Conservation (phyloP, 1,140 invertebrate species). For the Gonatopus flavifemur region DNA sequence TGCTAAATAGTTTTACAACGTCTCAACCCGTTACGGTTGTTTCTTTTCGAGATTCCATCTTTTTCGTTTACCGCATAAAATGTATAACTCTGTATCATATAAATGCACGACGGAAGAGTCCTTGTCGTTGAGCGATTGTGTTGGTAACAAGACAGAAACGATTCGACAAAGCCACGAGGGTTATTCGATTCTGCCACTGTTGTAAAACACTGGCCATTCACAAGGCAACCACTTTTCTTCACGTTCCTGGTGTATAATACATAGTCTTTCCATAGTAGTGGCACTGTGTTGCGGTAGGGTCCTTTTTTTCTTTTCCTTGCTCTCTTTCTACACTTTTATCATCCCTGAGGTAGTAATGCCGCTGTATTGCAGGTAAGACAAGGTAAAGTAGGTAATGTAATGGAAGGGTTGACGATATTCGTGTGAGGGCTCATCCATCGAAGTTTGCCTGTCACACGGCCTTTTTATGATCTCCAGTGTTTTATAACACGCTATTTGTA, state of each 20-base stretch:
- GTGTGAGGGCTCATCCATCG: too few relatives aligned
- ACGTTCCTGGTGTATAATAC: constrained; percentile 31
- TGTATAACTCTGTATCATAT: too few relatives aligned
- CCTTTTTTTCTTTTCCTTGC: not conserved
- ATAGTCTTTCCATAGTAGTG: constrained; percentile 21
- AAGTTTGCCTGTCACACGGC: not conserved
- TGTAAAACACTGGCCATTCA: constrained; percentile 49
- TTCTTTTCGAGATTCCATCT: not conserved
- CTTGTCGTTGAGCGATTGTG: too few relatives aligned
- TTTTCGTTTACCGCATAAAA: not conserved
- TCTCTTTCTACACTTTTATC: not conserved
- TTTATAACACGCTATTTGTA: too few relatives aligned
- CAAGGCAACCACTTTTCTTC: constrained; percentile 38
- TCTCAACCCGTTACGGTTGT: constrained; percentile 27
- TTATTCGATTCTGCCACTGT: constrained; percentile 37
- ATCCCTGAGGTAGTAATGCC: too few relatives aligned
- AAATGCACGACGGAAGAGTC: too few relatives aligned
- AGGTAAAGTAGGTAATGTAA: too few relatives aligned
- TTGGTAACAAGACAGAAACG: too few relatives aligned
- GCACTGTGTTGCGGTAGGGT: too few relatives aligned
- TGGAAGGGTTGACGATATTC: too few relatives aligned
- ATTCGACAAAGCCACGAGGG: constrained; percentile 32
- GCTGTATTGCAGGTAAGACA: too few relatives aligned
- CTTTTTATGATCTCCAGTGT: constrained; percentile 15
- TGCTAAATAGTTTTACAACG: constrained; percentile 24